Base-by-base conservation (phyloP, 2,797 vertebrate genomes). In the Pangasius djambal region DNA sequence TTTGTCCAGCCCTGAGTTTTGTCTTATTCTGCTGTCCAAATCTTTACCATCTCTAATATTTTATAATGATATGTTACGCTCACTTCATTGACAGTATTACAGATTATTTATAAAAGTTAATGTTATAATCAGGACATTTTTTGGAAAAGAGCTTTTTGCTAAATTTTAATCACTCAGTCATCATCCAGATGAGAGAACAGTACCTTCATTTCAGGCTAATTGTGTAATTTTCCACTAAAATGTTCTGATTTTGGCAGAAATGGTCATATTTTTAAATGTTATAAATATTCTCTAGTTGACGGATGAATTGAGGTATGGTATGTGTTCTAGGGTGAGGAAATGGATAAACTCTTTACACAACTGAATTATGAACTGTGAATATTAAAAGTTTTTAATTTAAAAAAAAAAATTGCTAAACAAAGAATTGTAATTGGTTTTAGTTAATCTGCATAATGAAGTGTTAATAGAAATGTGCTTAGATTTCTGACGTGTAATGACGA, bases 1-100 rank as follows among this genome's bases (percentile, higher is more conserved):
- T 65, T 83, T 83, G 82, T 83, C 82, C 82, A 83, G 82, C 82
- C 82, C 61, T 83, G 82, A 40, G 34, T 44, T 10, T 28, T 48
- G 3, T 83, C 61, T 48, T 31, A 48, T 65, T 65, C 59, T 83
- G 59, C 82, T 67, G 40, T 65, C 82, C 28, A n/a, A 40, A 44
- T 16, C 55, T 16, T 25, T 25, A 34, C 34, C 28, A 61, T 82
- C 25, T 28, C 20, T 37, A 40, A 25, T 28, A 15, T 63, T 83
- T 63, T 25, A 25, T 61, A 57, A 22, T 3, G n/a, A 10, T 40
- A 40, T 37, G 10, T 44, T 16, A 16, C 5, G 2, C 31, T 63
- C 59, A 65, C 25, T 9, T n/a, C 61, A 8, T 48, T n/a, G 25
- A 10, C 28, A 48, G 25, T 9, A 22, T 37, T 63, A 9, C 6